phyloP scores from a whole-genome alignment of 2,113 vertebrate species.

The Taxidea taxus region DNA sequence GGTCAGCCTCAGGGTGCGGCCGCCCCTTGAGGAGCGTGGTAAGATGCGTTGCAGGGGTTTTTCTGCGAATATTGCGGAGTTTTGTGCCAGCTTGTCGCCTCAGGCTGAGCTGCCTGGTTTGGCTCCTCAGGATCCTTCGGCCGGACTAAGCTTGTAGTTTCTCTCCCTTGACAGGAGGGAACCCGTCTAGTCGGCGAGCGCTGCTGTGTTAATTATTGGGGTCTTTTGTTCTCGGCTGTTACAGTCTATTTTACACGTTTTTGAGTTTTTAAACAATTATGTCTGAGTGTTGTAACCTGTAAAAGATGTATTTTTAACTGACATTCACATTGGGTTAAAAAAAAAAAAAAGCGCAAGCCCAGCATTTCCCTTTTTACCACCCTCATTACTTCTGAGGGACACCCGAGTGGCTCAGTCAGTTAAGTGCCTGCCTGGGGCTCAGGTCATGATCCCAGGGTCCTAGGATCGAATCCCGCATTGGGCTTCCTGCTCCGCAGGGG shows the following conservation, averaged over 20 bases:
- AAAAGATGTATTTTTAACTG: background rate
- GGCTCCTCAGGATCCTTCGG: background rate
- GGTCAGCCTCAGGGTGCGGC: background rate
- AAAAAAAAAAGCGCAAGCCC: background rate
- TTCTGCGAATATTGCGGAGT: background rate
- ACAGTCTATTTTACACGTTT: background rate
- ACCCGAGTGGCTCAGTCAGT: too few relatives aligned
- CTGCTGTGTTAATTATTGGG: background rate
- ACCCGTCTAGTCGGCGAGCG: background rate
- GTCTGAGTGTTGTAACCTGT: background rate
- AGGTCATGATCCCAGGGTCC: too few relatives aligned
- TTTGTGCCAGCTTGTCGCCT: background rate
- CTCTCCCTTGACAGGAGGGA: background rate
- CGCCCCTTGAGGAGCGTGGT: background rate
- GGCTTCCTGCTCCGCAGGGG: too few relatives aligned
- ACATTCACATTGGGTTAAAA: background rate
- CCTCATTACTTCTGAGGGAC: background rate
- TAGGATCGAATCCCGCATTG: too few relatives aligned
- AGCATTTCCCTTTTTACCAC: background rate
- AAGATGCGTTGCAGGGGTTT: background rate
- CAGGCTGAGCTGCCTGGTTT: background rate
- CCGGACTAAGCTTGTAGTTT: background rate
- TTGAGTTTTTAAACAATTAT: background rate
- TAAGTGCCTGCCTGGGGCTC: too few relatives aligned
- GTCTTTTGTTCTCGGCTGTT: background rate